Percentiles rank a stretch among this genome's conserved stretches.
phyloP scores from a whole-genome alignment of 1,140 invertebrate species.

The Papilio xuthus region DNA sequence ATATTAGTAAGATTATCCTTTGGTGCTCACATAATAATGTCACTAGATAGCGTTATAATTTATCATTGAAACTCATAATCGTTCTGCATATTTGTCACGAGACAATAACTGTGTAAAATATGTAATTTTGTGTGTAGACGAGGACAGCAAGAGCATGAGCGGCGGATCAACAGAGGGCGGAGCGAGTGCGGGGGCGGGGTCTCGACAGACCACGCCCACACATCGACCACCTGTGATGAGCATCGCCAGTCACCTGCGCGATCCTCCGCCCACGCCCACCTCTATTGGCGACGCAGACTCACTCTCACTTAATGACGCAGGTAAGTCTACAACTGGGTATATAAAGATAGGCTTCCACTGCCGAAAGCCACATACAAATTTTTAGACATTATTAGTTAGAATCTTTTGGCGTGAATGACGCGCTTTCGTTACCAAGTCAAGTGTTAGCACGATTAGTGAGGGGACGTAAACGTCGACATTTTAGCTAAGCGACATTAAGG shows the following conservation, averaged over 20 bases:
- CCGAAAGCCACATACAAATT: too few species aligned
- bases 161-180: slow-evolving; percentile 56
- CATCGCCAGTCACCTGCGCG: slow-evolving; percentile 74
- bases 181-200: slow-evolving; percentile 60
- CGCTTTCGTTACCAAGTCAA: too few species aligned
- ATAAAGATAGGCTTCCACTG: neutral
- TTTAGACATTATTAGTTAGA: too few species aligned
- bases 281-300: slow-evolving; percentile 68
- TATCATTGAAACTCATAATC: neutral
- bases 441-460: too few species aligned
- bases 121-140: slow-evolving; percentile 50
- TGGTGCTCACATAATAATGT: too few species aligned
- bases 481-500: too few species aligned
- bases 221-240: slow-evolving; percentile 88
- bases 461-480: too few species aligned
- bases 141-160: slow-evolving; percentile 71
- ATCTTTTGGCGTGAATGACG: too few species aligned
- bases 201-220: slow-evolving; percentile 84
- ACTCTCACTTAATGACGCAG: slow-evolving; percentile 63
- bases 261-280: slow-evolving; percentile 74
- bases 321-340: slow-evolving; percentile 42
- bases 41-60: too few species aligned
- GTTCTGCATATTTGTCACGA: too few species aligned
- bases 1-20: too few species aligned
- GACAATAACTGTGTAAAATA: too few species aligned